Conservation (phyloP, 2,113 vertebrate species). For the Psammodynastes pulverulentus region DNA sequence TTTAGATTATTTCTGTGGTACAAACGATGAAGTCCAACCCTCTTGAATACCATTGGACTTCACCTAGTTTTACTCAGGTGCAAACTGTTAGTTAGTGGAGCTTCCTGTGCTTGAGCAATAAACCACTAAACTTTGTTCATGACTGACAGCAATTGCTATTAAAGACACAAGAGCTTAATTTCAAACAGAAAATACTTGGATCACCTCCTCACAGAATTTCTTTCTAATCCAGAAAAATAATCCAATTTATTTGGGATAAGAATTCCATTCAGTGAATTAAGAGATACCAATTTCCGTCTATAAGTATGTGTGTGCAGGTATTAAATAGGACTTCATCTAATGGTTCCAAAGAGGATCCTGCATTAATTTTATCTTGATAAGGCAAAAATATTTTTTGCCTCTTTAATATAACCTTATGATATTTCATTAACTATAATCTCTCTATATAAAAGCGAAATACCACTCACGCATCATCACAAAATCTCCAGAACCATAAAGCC, state of each 20-base stretch:
- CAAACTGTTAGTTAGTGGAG: neutral
- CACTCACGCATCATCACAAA: too few relatives aligned
- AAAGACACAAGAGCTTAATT: neutral
- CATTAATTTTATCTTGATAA: neutral
- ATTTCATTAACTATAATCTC: neutral
- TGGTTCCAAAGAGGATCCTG: neutral
- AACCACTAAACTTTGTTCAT: neutral
- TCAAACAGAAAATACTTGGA: neutral
- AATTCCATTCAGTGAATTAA: neutral
- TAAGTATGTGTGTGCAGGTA: neutral
- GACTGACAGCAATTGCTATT: neutral
- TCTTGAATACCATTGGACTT: neutral
- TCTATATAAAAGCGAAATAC: too few relatives aligned
- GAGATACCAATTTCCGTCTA: neutral
- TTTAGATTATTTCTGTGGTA: neutral
- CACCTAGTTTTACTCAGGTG: neutral
- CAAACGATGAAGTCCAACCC: neutral
- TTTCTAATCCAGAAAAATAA: neutral
- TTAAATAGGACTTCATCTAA: neutral
- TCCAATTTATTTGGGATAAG: neutral
- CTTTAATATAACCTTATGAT: neutral
- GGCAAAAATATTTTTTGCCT: neutral
- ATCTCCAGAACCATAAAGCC: too few relatives aligned
- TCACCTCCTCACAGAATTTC: neutral
- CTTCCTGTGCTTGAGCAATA: neutral